Percentiles rank a stretch among this genome's conserved stretches.
phyloP scores from a whole-genome alignment of 1,140 invertebrate genomes.

The Pogonomyrmex barbatus region DNA sequence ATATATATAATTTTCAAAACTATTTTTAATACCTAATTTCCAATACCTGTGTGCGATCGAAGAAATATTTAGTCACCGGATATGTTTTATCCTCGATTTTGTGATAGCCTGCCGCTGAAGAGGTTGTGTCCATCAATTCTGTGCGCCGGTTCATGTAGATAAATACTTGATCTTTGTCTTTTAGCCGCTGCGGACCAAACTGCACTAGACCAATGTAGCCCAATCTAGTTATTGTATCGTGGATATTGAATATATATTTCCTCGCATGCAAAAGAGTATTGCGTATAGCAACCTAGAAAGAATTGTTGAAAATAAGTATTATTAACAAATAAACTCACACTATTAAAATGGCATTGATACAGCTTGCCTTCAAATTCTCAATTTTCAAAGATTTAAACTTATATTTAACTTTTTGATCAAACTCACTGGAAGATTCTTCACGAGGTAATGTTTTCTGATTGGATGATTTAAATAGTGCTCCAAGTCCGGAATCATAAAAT shows the following conservation, averaged over 20 bases:
- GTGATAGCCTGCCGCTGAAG: conserved; percentile 88
- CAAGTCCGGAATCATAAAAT: conserved; percentile 87
- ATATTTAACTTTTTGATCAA: conserved; percentile 35
- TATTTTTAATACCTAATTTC: no score
- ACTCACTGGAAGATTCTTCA: conserved; percentile 87
- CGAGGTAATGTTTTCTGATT: conserved; percentile 88
- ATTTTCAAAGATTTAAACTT: background rate
- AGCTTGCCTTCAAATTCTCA: background rate
- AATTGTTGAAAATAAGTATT: background rate
- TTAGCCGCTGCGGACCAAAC: conserved; percentile 89
- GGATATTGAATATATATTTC: conserved; percentile 89
- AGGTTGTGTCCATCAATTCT: conserved; percentile 89
- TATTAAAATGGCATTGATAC: background rate
- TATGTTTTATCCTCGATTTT: conserved; percentile 88
- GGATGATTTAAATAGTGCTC: conserved; percentile 89
- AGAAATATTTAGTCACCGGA: conserved; percentile 86
- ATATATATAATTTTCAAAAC: background rate
- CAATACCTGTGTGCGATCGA: conserved; percentile 85
- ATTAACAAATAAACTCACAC: conserved; percentile 1
- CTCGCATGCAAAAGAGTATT: conserved; percentile 87
- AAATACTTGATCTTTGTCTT: conserved; percentile 91
- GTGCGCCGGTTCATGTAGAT: conserved; percentile 90
- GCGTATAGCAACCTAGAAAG: conserved; percentile 63
- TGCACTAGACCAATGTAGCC: conserved; percentile 91
- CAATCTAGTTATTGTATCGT: conserved; percentile 87